Percentiles rank a stretch among this genome's conserved stretches.
Conservation (phyloP, 2,888 invertebrate species). For the Hydriomena furcata region DNA sequence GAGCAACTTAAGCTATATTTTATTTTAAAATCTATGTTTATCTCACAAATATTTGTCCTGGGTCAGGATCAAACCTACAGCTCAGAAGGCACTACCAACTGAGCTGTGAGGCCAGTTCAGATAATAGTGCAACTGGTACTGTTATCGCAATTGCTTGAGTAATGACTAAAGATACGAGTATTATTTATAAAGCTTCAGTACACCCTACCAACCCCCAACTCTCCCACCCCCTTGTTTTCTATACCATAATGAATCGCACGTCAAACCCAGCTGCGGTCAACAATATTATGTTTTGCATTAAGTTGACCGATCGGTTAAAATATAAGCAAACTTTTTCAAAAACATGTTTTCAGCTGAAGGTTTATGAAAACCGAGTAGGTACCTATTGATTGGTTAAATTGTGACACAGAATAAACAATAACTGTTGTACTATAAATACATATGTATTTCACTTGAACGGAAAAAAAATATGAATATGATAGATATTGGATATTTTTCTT, state of each 20-base stretch:
- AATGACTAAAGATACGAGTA: too few relatives aligned
- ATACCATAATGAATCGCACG: constrained; percentile 35
- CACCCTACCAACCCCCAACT: not conserved
- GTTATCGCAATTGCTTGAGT: too few relatives aligned
- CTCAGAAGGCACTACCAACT: too few relatives aligned
- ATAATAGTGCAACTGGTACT: too few relatives aligned
- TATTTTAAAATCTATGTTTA: too few relatives aligned
- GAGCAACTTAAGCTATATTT: too few relatives aligned
- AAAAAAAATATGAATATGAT: not conserved
- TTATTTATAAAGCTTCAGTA: too few relatives aligned
- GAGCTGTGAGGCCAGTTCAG: too few relatives aligned
- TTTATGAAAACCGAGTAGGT: constrained; percentile 10
- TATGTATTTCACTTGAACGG: not conserved
- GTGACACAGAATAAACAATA: not conserved
- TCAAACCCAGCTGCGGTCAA: constrained; percentile 36
- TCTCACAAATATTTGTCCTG: too few relatives aligned
- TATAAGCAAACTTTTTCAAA: constrained; percentile 16
- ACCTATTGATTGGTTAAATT: constrained; percentile 12
- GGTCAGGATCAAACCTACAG: too few relatives aligned
- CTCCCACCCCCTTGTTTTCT: constrained; percentile 15
- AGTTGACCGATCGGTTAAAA: constrained; percentile 24
- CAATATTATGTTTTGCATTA: constrained; percentile 37
- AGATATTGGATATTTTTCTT: too few relatives aligned
- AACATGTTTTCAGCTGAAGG: constrained; percentile 19
- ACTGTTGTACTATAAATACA: too few relatives aligned